Conservation (phyloP, 2,888 invertebrate genomes). For the Odontomyia ornata region DNA sequence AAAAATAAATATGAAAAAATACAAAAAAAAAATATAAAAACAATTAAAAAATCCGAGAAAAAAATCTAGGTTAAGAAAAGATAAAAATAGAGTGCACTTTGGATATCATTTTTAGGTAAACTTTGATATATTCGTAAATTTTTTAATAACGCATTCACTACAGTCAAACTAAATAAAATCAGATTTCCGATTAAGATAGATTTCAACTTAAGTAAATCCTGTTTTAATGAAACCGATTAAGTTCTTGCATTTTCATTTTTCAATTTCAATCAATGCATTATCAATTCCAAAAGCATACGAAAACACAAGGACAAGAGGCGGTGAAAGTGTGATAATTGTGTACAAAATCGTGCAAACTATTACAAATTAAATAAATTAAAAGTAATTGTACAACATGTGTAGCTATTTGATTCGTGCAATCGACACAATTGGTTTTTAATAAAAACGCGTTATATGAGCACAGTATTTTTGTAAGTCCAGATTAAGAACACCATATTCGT, state of each 20-base stretch:
- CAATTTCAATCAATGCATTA: neutral
- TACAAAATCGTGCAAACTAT: constrained; percentile 18
- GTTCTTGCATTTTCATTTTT: neutral
- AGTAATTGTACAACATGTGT: neutral
- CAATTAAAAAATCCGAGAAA: constrained; percentile 39
- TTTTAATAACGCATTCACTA: neutral
- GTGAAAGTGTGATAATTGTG: constrained; percentile 12
- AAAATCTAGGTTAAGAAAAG: neutral
- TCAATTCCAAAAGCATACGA: neutral
- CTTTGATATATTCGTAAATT: neutral
- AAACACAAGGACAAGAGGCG: neutral
- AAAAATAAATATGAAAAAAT: constrained; percentile 47
- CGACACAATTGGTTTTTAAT: neutral
- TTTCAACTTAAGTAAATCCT: neutral
- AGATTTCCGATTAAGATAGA: neutral
- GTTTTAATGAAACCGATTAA: no score
- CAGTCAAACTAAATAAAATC: neutral
- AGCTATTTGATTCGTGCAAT: neutral
- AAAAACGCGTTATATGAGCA: constrained; percentile 29
- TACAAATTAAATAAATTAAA: neutral
- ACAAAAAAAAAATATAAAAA: constrained; percentile 42
- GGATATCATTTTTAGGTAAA: neutral
- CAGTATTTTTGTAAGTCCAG: constrained; percentile 35
- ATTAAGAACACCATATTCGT: neutral
- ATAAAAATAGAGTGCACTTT: constrained; percentile 20